Conservation (phyloP, 2,888 invertebrate genomes). For the Hoplodrina blanda region DNA sequence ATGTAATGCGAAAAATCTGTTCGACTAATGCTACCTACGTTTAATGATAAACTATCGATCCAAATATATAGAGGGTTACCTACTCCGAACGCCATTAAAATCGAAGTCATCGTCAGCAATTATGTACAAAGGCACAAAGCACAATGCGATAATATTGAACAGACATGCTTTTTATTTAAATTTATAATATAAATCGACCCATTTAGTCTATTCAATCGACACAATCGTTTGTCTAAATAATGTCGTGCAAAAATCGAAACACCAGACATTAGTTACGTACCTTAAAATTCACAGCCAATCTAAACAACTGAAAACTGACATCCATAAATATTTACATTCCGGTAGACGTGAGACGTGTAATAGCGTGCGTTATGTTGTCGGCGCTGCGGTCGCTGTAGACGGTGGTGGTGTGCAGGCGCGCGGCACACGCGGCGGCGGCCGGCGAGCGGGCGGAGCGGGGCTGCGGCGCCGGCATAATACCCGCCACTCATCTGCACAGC, state of each 20-base stretch:
- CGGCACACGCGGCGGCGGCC: constrained; percentile 75
- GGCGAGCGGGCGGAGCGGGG: constrained; percentile 78
- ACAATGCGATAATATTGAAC: constrained; percentile 82
- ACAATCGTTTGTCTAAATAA: constrained; percentile 66
- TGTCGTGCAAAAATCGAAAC: constrained; percentile 84
- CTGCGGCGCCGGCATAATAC: constrained; percentile 86
- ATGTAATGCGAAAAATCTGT: constrained; percentile 86
- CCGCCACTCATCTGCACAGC: constrained; percentile 73
- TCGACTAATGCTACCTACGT: constrained; percentile 80
- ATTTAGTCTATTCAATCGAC: constrained; percentile 62
- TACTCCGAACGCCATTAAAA: constrained; percentile 83
- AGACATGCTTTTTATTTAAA: constrained; percentile 82
- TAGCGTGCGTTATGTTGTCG: constrained; percentile 80
- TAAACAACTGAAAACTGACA: constrained; percentile 90
- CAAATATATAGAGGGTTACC: constrained; percentile 84
- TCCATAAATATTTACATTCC: constrained; percentile 91
- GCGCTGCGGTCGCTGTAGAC: constrained; percentile 72
- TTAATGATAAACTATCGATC: constrained; percentile 88
- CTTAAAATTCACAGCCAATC: constrained; percentile 90
- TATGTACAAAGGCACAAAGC: constrained; percentile 84
- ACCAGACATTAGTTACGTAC: constrained; percentile 86
- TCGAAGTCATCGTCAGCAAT: constrained; percentile 83
- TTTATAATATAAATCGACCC: constrained; percentile 66
- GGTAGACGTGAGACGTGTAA: constrained; percentile 83
- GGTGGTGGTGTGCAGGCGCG: constrained; percentile 72